Conservation (phyloP, 2,888 invertebrate species). For the Piscicola geometra region DNA sequence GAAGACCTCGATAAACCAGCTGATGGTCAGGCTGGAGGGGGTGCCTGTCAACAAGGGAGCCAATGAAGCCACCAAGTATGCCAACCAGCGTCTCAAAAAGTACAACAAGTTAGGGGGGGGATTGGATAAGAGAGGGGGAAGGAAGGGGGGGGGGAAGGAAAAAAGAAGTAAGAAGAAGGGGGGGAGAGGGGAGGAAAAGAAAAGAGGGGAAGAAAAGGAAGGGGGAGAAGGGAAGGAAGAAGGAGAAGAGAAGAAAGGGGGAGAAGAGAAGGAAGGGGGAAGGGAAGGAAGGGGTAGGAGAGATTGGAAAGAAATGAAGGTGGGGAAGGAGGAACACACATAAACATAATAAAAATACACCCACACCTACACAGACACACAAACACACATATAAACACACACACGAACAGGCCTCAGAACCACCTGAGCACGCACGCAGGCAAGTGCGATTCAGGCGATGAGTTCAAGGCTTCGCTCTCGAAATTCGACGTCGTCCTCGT, state of each 20-base stretch:
- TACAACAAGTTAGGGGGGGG: conserved; percentile 85
- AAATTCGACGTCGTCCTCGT: conserved; percentile 97
- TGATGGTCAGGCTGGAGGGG: conserved; percentile 98
- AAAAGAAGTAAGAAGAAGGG: no score
- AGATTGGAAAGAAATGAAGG: background rate
- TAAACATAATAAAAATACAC: background rate
- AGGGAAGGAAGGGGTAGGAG: background rate
- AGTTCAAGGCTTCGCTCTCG: conserved; percentile 88
- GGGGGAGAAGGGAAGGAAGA: no score
- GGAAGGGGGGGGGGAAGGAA: background rate
- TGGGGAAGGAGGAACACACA: no score
- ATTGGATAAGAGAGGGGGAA: background rate
- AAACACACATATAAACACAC: no score
- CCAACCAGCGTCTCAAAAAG: conserved; percentile 91
- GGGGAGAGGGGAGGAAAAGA: background rate
- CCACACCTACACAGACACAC: no score
- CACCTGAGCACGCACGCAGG: conserved; percentile 46
- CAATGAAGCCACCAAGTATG: conserved; percentile 87
- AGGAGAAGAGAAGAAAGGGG: no score
- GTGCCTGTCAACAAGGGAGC: conserved; percentile 96
- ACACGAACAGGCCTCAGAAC: conserved; percentile 43
- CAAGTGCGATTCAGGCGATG: conserved; percentile 72
- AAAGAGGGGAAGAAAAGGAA: no score
- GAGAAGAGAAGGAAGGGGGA: background rate
- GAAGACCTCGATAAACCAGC: conserved; percentile 90